Conservation (phyloP, 1,140 invertebrate species). For the Cotesia glomerata region DNA sequence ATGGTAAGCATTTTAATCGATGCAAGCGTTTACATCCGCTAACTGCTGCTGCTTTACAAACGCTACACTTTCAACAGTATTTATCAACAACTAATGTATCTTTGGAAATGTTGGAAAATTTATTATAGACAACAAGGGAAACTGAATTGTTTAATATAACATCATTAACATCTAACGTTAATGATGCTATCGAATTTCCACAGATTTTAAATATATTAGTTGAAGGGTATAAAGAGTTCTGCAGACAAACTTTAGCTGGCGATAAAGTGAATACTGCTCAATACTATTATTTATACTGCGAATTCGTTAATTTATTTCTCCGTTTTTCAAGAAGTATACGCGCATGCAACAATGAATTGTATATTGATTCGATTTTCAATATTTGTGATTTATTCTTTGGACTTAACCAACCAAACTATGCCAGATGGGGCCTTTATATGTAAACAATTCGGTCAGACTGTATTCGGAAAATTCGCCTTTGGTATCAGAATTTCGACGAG, state of each 20-base stretch:
- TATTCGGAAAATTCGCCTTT: conserved; percentile 27
- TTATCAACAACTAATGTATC: conserved; percentile 34
- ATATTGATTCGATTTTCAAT: conserved; percentile 36
- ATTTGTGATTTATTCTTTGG: conserved; percentile 32
- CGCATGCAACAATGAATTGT: conserved; percentile 40
- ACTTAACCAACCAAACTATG: conserved; percentile 7
- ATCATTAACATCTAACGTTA: neutral
- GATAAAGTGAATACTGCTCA: conserved; percentile 49
- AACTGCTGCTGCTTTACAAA: conserved; percentile 46
- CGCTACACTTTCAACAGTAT: conserved; percentile 45
- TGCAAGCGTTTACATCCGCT: conserved; percentile 56
- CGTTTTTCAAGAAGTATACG: conserved; percentile 42
- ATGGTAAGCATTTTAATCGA: conserved; percentile 56
- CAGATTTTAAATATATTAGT: conserved; percentile 10
- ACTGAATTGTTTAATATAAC: neutral
- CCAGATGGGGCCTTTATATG: conserved; percentile 12
- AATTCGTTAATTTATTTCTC: conserved; percentile 39
- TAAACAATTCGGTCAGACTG: conserved; percentile 21
- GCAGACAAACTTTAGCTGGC: conserved; percentile 34
- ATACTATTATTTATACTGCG: conserved; percentile 39
- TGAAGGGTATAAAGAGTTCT: conserved; percentile 23
- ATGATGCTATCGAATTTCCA: conserved; percentile 18
- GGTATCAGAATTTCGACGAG: conserved; percentile 13
- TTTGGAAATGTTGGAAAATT: conserved; percentile 2
- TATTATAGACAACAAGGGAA: conserved; percentile 9